These are phyloP conservation scores for Melipona quadrifasciata DNA, from an alignment of 1,140 invertebrate genomes.

Conservation along the genomic window DNA sequence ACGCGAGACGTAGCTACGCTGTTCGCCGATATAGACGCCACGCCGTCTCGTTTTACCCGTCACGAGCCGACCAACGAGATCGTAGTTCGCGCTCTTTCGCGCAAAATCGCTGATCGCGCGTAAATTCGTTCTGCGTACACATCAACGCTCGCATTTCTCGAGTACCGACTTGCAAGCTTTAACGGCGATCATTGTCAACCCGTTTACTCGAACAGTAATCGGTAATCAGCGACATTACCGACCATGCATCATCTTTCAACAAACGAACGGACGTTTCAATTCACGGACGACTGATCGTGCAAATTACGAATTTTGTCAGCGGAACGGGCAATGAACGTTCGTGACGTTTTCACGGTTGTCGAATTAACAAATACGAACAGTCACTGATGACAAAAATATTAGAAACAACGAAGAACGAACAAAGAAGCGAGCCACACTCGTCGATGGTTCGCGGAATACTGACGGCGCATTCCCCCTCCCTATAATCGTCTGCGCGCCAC, in stretches of 20 bases:
- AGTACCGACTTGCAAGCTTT: not conserved
- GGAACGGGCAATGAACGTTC: not conserved
- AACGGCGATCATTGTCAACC: not conserved
- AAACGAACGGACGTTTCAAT: not conserved
- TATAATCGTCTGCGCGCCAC: conserved; percentile 24
- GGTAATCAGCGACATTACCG: not conserved
- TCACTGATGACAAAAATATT: not conserved
- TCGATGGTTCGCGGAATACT: conserved; percentile 54
- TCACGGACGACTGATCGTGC: not conserved
- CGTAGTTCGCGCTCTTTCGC: conserved; percentile 7
- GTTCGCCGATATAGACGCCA: conserved; percentile 32
- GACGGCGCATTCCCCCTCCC: conserved; percentile 43
- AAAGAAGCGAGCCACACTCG: conserved; percentile 49
- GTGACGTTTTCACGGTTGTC: not conserved
- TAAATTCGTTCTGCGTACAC: not conserved
- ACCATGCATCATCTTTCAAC: not conserved
- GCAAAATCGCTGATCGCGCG: conserved; percentile 3
- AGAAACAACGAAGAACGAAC: conserved; percentile 6
- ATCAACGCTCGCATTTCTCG: conserved; percentile 26
- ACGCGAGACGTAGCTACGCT: conserved; percentile 1
- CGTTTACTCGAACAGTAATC: not conserved
- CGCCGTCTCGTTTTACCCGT: conserved; percentile 35
- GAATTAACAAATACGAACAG: not conserved
- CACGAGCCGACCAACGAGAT: conserved; percentile 10
- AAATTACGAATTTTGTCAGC: not conserved